phyloP scores from a whole-genome alignment of 2,113 vertebrate species.

The Ellobius talpinus region DNA sequence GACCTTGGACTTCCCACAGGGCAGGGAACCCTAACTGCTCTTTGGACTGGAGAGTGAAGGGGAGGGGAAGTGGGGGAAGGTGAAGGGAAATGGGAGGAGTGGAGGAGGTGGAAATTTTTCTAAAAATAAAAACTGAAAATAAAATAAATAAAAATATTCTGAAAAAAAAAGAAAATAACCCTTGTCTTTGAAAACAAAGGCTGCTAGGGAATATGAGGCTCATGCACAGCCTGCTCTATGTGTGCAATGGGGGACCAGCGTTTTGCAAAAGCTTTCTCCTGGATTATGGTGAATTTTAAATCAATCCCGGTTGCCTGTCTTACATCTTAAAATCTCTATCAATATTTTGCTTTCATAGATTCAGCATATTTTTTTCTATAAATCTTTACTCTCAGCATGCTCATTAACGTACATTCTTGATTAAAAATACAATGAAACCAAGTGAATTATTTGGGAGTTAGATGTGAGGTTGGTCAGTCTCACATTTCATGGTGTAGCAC shows the following conservation, averaged over 20 bases:
- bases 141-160: too few relatives aligned
- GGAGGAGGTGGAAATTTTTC: too few relatives aligned
- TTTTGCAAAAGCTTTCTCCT: constrained; percentile 64
- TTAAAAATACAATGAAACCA: constrained; percentile 67
- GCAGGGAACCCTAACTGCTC: too few relatives aligned
- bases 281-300: constrained; percentile 34
- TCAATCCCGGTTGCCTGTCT: not conserved
- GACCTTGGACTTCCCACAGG: too few relatives aligned
- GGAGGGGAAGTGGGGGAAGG: too few relatives aligned
- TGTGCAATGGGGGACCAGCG: not conserved
- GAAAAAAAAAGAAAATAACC: too few relatives aligned
- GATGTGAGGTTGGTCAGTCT: constrained; percentile 31
- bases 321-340: constrained; percentile 35
- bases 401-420: constrained; percentile 58
- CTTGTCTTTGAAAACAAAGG: constrained; percentile 72
- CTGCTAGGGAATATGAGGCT: not conserved
- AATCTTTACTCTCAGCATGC: constrained; percentile 19
- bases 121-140: too few relatives aligned
- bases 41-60: too few relatives aligned
- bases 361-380: not conserved
- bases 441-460: constrained; percentile 52
- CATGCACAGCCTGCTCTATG: constrained; percentile 1
- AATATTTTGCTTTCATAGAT: constrained; percentile 52
- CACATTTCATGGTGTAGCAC: not conserved
- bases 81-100: too few relatives aligned